These are phyloP conservation scores for Melolontha melolontha DNA, from an alignment of 2,888 invertebrate genomes.

Conservation along the genomic window DNA sequence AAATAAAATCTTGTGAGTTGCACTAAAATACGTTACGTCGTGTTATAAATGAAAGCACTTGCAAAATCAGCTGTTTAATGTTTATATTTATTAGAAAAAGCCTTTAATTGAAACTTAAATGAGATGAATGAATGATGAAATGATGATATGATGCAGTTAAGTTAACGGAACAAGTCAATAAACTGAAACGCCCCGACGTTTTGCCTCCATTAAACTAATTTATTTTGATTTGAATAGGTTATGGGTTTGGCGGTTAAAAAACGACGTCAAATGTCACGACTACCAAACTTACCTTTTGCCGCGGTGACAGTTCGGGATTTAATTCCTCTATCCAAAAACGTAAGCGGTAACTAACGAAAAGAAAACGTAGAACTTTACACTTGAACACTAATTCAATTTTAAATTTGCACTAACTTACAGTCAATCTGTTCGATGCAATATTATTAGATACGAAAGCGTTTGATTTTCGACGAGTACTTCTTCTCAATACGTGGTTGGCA, in stretches of 20 bases:
- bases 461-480: conserved; percentile 17
- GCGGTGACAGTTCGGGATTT: conserved; percentile 15
- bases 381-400: neutral
- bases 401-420: conserved; percentile 4
- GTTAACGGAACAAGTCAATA: conserved; percentile 27
- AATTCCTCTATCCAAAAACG: conserved; percentile 11
- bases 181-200: conserved; percentile 33
- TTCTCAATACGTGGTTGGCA: conserved; percentile 28
- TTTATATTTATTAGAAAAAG: conserved; percentile 7
- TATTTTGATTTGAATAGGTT: conserved; percentile 36
- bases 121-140: conserved; percentile 32
- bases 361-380: neutral
- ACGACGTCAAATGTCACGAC: conserved; percentile 33
- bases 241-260: conserved; percentile 43
- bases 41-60: neutral
- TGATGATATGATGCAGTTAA: conserved; percentile 23
- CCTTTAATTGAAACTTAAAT: conserved; percentile 20
- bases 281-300: conserved; percentile 26
- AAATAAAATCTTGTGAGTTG: too few relatives aligned
- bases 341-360: conserved; percentile 18
- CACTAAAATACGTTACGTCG: conserved; percentile 18
- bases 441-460: conserved; percentile 11
- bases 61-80: conserved; percentile 31
- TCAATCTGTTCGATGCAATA: conserved; percentile 22
- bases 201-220: conserved; percentile 32